These are phyloP conservation scores for Rotaria socialis DNA, from an alignment of 2,888 invertebrate species.

Conservation along the genomic window DNA sequence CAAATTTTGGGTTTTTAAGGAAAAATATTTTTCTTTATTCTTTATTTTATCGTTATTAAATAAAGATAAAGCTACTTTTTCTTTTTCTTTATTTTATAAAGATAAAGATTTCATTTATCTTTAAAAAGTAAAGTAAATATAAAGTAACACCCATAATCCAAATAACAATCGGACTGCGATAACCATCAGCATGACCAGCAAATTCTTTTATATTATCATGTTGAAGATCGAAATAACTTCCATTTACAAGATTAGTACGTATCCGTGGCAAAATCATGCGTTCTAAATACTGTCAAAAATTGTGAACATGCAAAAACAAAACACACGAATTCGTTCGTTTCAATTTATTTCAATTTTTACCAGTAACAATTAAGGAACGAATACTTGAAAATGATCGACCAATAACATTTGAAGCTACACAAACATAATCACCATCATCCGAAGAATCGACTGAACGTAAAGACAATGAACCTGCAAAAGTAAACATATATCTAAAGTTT, in stretches of 20 bases:
- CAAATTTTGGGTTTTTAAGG: too few relatives aligned
- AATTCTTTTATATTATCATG: not conserved
- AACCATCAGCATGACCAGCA: not conserved
- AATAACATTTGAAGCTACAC: not conserved
- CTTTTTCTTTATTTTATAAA: too few relatives aligned
- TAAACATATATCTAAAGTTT: too few relatives aligned
- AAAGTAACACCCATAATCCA: too few relatives aligned
- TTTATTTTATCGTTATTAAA: too few relatives aligned
- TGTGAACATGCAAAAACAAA: not conserved
- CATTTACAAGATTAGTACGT: not conserved
- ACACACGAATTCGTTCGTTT: too few relatives aligned
- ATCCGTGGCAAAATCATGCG: constrained; percentile 19
- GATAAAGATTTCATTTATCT: too few relatives aligned
- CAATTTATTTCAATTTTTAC: not conserved
- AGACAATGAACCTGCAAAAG: not conserved
- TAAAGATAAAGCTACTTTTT: too few relatives aligned
- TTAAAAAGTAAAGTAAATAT: too few relatives aligned
- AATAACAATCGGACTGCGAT: not conserved
- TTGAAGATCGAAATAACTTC: not conserved
- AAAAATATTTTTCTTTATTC: too few relatives aligned
- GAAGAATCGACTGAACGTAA: not conserved
- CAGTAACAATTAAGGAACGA: constrained; percentile 5
- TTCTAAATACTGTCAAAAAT: not conserved
- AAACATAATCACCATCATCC: constrained; percentile 2
- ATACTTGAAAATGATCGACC: constrained; percentile 12